Conservation (phyloP, 2,113 vertebrate species). For the Thymallus thymallus region DNA sequence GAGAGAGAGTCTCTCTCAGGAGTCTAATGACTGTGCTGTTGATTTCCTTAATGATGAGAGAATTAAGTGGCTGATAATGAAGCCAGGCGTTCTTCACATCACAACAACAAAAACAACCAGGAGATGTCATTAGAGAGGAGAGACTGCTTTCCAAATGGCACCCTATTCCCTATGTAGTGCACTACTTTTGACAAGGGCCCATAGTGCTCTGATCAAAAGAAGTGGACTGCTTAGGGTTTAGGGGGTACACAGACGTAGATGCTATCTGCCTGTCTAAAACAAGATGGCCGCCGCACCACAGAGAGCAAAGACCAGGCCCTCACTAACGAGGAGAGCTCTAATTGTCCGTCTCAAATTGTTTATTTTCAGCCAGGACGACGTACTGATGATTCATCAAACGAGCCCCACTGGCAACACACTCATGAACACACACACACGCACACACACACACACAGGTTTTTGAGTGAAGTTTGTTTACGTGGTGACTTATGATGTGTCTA, state of each 20-base stretch:
- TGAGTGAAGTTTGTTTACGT: background rate
- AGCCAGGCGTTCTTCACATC: slow-evolving; percentile 37
- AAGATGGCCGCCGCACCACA: slow-evolving; percentile 22
- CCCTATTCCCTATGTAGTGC: too few species aligned
- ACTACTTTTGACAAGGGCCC: too few species aligned
- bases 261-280: slow-evolving; percentile 27
- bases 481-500: slow-evolving; percentile 14
- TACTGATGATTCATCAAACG: slow-evolving; percentile 34
- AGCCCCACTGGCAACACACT: background rate
- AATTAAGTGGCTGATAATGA: slow-evolving; percentile 66
- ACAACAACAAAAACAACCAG: slow-evolving; percentile 29
- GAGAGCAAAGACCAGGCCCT: slow-evolving; percentile 36
- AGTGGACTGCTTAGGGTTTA: background rate
- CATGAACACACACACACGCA: background rate
- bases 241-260: background rate
- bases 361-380: slow-evolving; percentile 47
- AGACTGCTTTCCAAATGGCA: too few species aligned
- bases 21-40: slow-evolving; percentile 59
- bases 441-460: background rate
- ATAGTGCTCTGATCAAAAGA: too few species aligned
- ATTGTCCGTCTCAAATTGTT: slow-evolving; percentile 63
- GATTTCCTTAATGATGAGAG: slow-evolving; percentile 53
- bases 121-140: slow-evolving; percentile 59
- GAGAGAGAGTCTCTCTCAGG: slow-evolving; percentile 26
- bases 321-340: slow-evolving; percentile 58